Conservation (phyloP, 2,888 invertebrate genomes). For the Luperina nickerlii region DNA sequence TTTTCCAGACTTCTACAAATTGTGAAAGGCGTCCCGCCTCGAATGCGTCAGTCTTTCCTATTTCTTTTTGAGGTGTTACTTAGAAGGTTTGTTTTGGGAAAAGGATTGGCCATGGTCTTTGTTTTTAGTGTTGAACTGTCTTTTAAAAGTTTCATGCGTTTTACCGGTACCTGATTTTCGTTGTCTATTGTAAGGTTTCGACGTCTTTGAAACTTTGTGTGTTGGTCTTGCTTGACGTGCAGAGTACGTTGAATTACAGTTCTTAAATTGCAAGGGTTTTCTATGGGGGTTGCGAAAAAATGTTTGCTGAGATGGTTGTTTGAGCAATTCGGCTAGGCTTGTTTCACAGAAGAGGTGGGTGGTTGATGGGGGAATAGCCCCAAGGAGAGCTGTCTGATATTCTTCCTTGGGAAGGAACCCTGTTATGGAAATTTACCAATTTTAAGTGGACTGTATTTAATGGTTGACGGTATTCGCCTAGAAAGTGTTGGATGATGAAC, state of each 20-base stretch:
- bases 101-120: conserved; percentile 3
- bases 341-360: not conserved
- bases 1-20: conserved; percentile 1
- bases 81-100: not conserved
- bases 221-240: conserved; percentile 1
- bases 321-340: not conserved
- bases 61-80: not conserved
- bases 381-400: not conserved
- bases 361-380: not conserved
- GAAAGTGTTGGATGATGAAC: no score
- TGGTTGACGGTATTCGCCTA: no score
- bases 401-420: not conserved
- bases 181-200: not conserved
- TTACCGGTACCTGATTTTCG: not conserved
- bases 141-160: conserved; percentile 4
- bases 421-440: no score
- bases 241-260: not conserved
- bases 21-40: not conserved
- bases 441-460: no score
- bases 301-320: not conserved
- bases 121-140: not conserved
- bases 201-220: conserved; percentile 3
- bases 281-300: conserved; percentile 1
- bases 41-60: not conserved
- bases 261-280: not conserved